Evolutionary conservation across 2,113 vertebrate species (phyloP), one percentile per base, ranked within the genome.

Genomic region (Serilophus lunatus): DNA sequence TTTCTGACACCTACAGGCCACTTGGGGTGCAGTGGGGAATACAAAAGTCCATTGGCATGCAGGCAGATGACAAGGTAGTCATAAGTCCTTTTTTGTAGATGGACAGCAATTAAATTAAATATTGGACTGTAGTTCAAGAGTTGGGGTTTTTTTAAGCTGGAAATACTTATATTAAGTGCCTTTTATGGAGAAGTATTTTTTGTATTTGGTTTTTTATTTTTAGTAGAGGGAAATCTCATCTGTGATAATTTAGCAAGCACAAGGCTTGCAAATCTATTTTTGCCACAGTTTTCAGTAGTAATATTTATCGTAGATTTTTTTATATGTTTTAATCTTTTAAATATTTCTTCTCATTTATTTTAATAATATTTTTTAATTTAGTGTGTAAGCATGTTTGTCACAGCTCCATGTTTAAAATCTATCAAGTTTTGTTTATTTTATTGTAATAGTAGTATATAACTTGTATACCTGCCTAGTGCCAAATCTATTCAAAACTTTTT

Each of bases 391-490:
- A 26, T 81, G 12, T 72, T 82, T 96, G 45, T 85, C 65, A 85
- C 40, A 82, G 54, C 20, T 68, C 13, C 12, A 1, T 60, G 29
- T 81, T 88, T 64, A 80, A 65, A 86, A 83, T 71, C 75, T 38
- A 47, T 24, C 54, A 12, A 80, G 51, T 74, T 89, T 28, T 72
- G n/a, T 82, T 91, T 68, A 15, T 96, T 76, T 78, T n/a, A 54
- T 40, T 91, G 17, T 92, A 75, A 29, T 74, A 70, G 31, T 68
- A 42, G 28, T 77, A 45, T 16, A 60, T 70, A 69, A 53, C 31
- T 23, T 66, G 72, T 38, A 64, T 91, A 70, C 72, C 60, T 95
- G 79, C 95, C 85, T 89, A 74, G 85, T 93, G 93, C 88, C 92
- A 95, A 65, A 91, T 82, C 80, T 90, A 84, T 93, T 89, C 70